Base-by-base conservation (phyloP, 2,797 vertebrate genomes). In the Chaunax sp. region DNA sequence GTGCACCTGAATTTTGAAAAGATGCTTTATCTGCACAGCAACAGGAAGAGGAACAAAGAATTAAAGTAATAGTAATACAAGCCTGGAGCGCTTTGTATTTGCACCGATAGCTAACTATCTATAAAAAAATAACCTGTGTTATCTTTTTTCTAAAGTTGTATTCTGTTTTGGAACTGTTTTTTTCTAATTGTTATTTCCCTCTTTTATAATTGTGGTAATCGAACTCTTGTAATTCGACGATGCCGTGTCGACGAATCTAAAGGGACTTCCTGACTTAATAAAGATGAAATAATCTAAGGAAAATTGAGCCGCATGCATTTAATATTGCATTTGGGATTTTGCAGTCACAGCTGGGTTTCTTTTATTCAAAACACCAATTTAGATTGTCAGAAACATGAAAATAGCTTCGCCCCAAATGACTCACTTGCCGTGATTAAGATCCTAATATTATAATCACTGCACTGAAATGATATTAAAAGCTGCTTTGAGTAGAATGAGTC, bases 351-450 rank as follows among this genome's bases (percentile, higher is more conserved):
- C 28, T 25, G 0, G 2, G 23, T 44, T 57, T 25, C 16, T 19
- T 35, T 50, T 59, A 49, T 35, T 71, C 10, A 8, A 43, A 72
- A 41, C 2, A 18, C 37, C 20, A 28, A 8, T 72, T 69, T 41
- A 52, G 33, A 63, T 62, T 15, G 43, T 72, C 50, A 52, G 59
- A 56, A 69, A 62, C 62, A 55, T 70, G 69, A 43, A 59, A 64
- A 63, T 56, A 37, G 35, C 38, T 44, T 25, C 7, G 64, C 67
- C 51, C 59, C 16, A 43, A 71, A 64, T 51, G 64, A 61, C 49
- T 86, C 78, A 51, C 33, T 64, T 2, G 23, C 47, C 44, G 72
- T 81, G 59, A 81, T 80, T 73, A 80, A 55, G 57, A 67, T 64
- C 46, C 44, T 66, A 44, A 70, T 66, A 37, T 77, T 72, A 54